Evolutionary conservation across 1,140 invertebrate species (phyloP).

Genomic region (Drosophila azteca): DNA sequence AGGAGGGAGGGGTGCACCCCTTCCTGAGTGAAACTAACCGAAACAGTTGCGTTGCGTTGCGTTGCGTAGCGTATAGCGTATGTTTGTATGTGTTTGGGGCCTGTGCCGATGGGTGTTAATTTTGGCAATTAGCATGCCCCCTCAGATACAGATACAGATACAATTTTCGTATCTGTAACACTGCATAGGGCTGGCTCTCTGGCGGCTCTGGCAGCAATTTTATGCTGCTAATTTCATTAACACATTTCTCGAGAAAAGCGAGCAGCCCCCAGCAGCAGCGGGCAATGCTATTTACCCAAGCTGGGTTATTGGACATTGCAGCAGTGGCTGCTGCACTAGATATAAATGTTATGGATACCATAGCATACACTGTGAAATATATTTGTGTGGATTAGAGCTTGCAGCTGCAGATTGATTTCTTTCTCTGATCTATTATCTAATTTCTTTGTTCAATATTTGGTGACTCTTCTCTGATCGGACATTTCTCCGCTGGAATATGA

Average conservation of each 20-base stretch:
- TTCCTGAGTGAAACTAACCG: constrained; percentile 71
- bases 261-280: constrained; percentile 41
- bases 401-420: neutral
- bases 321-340: constrained; percentile 44
- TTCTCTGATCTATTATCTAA: constrained; percentile 35
- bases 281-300: constrained; percentile 51
- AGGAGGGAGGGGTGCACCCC: constrained; percentile 1
- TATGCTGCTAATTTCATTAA: constrained; percentile 84
- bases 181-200: constrained; percentile 32
- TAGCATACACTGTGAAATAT: constrained; percentile 11
- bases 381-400: neutral
- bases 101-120: constrained; percentile 73
- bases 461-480: constrained; percentile 35
- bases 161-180: constrained; percentile 76
- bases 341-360: constrained; percentile 10
- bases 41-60: constrained; percentile 56
- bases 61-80: neutral
- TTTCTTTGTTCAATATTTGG: constrained; percentile 65
- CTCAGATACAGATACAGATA: constrained; percentile 49
- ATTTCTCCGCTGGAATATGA: constrained; percentile 17
- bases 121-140: constrained; percentile 79
- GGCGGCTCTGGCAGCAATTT: constrained; percentile 54
- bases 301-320: constrained; percentile 11
- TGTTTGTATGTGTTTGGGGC: constrained; percentile 19
- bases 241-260: constrained; percentile 68